Percentiles rank a stretch among this genome's conserved stretches.
Evolutionary conservation across 2,797 vertebrate genomes (phyloP).

Genomic region (Pseudomugil tenellus): DNA sequence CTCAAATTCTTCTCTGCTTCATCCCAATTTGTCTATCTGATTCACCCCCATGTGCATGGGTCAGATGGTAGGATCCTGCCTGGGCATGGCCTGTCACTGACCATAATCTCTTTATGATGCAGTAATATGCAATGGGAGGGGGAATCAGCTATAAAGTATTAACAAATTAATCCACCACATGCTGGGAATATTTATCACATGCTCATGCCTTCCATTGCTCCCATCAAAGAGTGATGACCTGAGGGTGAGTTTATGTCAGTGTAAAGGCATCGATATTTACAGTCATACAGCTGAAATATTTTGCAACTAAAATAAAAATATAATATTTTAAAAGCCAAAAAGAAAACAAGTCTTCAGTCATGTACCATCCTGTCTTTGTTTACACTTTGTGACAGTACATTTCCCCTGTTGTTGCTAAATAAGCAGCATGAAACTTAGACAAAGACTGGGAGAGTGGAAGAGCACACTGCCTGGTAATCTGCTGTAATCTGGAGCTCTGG

Average conservation of each 20-base stretch:
- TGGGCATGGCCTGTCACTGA: constrained; percentile 65
- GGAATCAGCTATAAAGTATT: constrained; percentile 61
- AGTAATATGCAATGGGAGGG: constrained; percentile 56
- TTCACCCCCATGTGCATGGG: constrained; percentile 37
- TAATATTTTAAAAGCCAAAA: neutral
- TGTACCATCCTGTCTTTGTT: constrained; percentile 11
- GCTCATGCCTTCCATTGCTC: constrained; percentile 45
- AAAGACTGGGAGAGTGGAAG: constrained; percentile 45
- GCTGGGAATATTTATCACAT: constrained; percentile 67
- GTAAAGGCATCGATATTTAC: neutral
- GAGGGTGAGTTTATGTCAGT: constrained; percentile 4
- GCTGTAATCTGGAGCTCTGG: constrained; percentile 77
- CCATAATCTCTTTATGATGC: constrained; percentile 78
- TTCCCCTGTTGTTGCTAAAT: constrained; percentile 35
- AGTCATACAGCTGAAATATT: neutral
- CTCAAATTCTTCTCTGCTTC: neutral
- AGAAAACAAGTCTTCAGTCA: neutral
- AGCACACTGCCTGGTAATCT: constrained; percentile 73
- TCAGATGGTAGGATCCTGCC: constrained; percentile 74
- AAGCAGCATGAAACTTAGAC: constrained; percentile 33
- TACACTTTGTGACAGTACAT: constrained; percentile 21
- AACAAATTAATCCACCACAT: constrained; percentile 77
- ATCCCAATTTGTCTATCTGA: neutral
- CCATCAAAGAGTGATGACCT: constrained; percentile 50
- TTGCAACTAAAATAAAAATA: neutral